Conservation (phyloP, 1,140 invertebrate genomes). For the Cataglyphis hispanica region DNA sequence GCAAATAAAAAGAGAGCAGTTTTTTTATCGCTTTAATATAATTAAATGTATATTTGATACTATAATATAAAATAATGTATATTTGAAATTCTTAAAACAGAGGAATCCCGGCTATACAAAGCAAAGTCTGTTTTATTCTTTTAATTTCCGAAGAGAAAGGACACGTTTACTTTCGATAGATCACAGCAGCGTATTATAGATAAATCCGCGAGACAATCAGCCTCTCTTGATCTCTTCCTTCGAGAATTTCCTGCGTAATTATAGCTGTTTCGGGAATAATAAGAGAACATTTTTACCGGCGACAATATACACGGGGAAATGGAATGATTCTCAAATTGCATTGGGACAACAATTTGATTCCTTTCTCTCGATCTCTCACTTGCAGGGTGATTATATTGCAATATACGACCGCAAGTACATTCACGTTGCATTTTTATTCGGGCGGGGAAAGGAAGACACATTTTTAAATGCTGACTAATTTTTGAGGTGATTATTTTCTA, state of each 20-base stretch:
- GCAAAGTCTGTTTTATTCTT: neutral
- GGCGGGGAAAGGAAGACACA: constrained; percentile 46
- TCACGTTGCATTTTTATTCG: constrained; percentile 28
- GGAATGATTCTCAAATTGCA: constrained; percentile 23
- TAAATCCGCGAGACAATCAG: constrained; percentile 52
- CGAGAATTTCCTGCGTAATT: constrained; percentile 58
- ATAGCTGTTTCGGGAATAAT: constrained; percentile 62
- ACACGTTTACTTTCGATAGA: constrained; percentile 24
- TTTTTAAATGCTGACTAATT: constrained; percentile 14
- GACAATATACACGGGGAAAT: constrained; percentile 33
- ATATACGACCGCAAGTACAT: constrained; percentile 21
- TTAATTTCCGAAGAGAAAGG: neutral
- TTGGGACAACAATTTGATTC: neutral
- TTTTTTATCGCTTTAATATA: neutral
- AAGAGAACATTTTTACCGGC: constrained; percentile 60
- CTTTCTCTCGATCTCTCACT: constrained; percentile 44
- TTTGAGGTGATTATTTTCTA: neutral
- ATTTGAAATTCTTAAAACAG: neutral
- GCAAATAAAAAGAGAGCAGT: neutral
- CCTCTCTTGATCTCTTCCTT: neutral
- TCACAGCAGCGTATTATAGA: constrained; percentile 43
- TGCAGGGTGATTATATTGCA: constrained; percentile 24
- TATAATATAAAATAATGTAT: too few species aligned
- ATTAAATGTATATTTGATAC: constrained; percentile 18
- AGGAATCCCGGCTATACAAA: neutral